Conservation (phyloP, 53 echinoderm and acorn worm species). For the Echinarachnius parma region DNA sequence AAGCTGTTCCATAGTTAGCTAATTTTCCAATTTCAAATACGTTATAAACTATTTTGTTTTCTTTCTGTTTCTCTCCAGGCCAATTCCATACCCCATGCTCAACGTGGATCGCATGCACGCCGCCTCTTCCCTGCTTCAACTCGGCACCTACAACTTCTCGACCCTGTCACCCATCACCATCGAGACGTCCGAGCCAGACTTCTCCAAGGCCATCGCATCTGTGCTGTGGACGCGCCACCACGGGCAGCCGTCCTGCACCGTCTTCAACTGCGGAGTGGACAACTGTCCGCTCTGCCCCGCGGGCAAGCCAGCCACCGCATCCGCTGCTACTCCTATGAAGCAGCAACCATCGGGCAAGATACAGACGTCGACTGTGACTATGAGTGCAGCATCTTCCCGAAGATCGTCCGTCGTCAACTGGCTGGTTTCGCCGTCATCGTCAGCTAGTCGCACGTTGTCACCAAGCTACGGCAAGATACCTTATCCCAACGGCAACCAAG, state of each 20-base stretch:
- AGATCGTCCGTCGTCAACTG: conserved; percentile 35
- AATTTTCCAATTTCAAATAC: too few relatives aligned
- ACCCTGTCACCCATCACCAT: conserved; percentile 31
- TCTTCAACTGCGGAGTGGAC: conserved; percentile 35
- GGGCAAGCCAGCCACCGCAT: background rate
- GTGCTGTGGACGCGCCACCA: conserved; percentile 36
- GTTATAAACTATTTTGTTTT: background rate
- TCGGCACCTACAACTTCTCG: background rate
- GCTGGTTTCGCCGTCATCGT: conserved; percentile 24
- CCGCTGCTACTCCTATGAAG: background rate
- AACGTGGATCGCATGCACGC: conserved; percentile 33
- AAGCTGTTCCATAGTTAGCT: too few relatives aligned
- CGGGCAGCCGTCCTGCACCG: background rate
- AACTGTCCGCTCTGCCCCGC: conserved; percentile 44
- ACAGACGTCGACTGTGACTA: too few relatives aligned
- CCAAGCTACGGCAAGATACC: background rate
- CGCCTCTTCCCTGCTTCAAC: conserved; percentile 26
- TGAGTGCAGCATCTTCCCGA: background rate
- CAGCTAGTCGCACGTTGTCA: background rate
- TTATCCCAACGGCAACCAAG: background rate
- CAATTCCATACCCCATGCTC: background rate
- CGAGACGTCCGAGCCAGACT: conserved; percentile 22
- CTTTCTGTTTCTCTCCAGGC: background rate
- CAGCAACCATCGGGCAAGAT: background rate
- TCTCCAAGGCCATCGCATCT: conserved; percentile 28